These are phyloP conservation scores for Linepithema humile DNA, from an alignment of 1,140 invertebrate species.

Conservation along the genomic window DNA sequence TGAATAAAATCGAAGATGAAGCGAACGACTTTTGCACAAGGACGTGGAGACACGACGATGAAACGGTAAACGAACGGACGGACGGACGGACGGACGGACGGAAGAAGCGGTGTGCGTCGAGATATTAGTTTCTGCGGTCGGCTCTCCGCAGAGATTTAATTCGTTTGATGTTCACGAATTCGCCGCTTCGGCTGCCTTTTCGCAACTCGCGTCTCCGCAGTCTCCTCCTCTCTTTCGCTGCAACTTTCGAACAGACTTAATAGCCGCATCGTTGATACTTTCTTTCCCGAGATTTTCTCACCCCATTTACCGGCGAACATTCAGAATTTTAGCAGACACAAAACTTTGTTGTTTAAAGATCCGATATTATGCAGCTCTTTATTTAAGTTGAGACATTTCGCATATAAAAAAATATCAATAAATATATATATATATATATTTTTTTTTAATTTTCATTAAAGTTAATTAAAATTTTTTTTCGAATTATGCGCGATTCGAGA, in stretches of 20 bases:
- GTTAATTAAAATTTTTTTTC: not conserved
- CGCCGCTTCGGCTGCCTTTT: conserved; percentile 79
- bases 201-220: conserved; percentile 63
- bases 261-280: not conserved
- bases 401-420: not conserved
- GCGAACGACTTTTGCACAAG: conserved; percentile 28
- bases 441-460: not conserved
- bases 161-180: conserved; percentile 85
- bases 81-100: conserved; percentile 50
- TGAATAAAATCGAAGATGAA: conserved; percentile 39
- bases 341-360: not conserved
- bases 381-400: no score
- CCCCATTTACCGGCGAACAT: conserved; percentile 23
- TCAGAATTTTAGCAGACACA: not conserved
- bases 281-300: conserved; percentile 38
- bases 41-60: conserved; percentile 46
- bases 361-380: not conserved
- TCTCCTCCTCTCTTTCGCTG: conserved; percentile 21
- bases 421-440: not conserved
- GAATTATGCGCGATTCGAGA: not conserved
- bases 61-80: conserved; percentile 47
- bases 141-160: conserved; percentile 84
- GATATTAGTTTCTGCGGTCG: conserved; percentile 85
- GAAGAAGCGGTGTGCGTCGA: conserved; percentile 69
- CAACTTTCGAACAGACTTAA: conserved; percentile 32